These are phyloP conservation scores for Luidia sarsii DNA, from an alignment of 53 echinoderm and acorn worm species.

Conservation along the genomic window DNA sequence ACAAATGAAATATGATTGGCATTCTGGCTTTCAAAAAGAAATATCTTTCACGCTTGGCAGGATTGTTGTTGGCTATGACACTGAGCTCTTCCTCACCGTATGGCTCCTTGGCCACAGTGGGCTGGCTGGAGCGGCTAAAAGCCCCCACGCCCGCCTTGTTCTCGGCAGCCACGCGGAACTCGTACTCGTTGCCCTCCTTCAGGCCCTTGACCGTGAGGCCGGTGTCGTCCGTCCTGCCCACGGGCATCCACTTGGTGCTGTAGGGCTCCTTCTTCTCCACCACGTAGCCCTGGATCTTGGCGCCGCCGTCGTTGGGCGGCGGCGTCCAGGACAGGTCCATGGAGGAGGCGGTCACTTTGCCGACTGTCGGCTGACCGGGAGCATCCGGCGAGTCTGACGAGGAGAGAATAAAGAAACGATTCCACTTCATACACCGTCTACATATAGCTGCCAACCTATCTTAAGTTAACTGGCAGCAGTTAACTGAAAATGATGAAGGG, in stretches of 20 bases:
- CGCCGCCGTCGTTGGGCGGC: constrained; percentile 47
- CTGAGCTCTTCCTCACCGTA: too few relatives aligned
- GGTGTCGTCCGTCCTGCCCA: constrained; percentile 59
- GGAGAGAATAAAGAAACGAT: not conserved
- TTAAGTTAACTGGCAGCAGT: too few relatives aligned
- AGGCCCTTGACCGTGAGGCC: constrained; percentile 72
- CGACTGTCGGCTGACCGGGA: constrained; percentile 58
- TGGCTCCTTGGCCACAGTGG: constrained; percentile 76
- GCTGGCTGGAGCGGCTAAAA: constrained; percentile 68
- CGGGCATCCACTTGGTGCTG: constrained; percentile 70
- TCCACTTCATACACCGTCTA: too few relatives aligned
- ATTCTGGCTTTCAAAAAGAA: too few relatives aligned
- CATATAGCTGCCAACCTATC: too few relatives aligned
- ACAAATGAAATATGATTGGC: too few relatives aligned
- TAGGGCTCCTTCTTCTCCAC: constrained; percentile 88
- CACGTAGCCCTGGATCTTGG: constrained; percentile 71
- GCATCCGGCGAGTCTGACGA: constrained; percentile 44
- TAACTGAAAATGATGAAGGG: too few relatives aligned
- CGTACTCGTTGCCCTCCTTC: constrained; percentile 79
- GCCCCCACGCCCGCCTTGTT: constrained; percentile 87
- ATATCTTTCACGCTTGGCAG: too few relatives aligned
- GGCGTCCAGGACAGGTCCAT: constrained; percentile 57
- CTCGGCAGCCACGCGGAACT: constrained; percentile 90
- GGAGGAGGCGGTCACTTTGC: constrained; percentile 41
- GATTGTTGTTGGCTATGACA: too few relatives aligned